phyloP scores from a whole-genome alignment of 2,888 invertebrate genomes.

The Hipparchia sbordonii region DNA sequence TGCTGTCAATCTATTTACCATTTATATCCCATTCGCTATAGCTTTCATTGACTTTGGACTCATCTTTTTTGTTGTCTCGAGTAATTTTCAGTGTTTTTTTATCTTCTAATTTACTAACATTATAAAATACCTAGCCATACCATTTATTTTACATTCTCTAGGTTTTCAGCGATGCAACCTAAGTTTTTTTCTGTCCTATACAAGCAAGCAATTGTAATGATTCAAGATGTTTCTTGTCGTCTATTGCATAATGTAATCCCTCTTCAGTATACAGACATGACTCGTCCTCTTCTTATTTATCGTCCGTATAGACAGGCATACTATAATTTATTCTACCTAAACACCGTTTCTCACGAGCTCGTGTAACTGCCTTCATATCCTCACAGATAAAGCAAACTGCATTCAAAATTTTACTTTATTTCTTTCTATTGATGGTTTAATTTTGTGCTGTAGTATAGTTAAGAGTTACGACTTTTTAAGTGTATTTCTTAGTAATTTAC shows the following conservation, averaged over 20 bases:
- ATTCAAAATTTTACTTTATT: conserved; percentile 38
- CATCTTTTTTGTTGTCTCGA: too few relatives aligned
- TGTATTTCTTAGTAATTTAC: conserved; percentile 64
- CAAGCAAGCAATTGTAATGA: neutral
- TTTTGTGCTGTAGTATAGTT: neutral
- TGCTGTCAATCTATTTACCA: too few relatives aligned
- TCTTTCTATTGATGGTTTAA: neutral
- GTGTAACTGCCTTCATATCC: conserved; percentile 44
- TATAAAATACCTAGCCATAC: too few relatives aligned
- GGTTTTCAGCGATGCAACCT: too few relatives aligned
- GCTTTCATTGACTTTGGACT: too few relatives aligned
- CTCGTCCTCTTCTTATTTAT: conserved; percentile 16
- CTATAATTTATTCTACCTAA: conserved; percentile 53
- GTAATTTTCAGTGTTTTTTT: too few relatives aligned
- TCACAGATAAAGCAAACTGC: conserved; percentile 32
- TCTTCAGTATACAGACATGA: conserved; percentile 10
- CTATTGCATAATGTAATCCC: conserved; percentile 1
- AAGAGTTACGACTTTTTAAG: conserved; percentile 47
- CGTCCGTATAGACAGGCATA: conserved; percentile 13
- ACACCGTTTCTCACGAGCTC: conserved; percentile 62
- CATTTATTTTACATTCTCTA: too few relatives aligned
- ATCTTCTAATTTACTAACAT: too few relatives aligned
- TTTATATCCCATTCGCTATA: too few relatives aligned
- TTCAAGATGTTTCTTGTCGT: neutral
- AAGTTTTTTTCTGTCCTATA: neutral